Conservation (phyloP, 2,888 invertebrate genomes). For the Polymixis flavicincta region DNA sequence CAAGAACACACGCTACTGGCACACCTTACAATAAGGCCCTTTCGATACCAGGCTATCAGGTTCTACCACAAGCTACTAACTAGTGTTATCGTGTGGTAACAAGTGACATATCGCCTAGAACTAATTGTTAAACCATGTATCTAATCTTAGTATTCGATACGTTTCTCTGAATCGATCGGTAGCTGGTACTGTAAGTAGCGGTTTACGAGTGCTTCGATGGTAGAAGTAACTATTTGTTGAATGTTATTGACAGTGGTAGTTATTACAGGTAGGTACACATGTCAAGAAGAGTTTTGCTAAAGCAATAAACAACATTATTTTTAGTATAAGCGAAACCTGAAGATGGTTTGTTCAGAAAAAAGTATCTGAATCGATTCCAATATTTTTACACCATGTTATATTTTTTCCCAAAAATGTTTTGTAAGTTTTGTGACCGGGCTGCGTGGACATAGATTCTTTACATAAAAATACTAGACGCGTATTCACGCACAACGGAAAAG, state of each 20-base stretch:
- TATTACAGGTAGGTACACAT: no score
- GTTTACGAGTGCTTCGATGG: background rate
- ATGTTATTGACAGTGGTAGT: background rate
- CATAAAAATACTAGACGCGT: no score
- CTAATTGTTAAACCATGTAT: conserved; percentile 44
- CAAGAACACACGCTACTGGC: conserved; percentile 29
- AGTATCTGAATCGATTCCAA: no score
- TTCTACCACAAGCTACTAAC: conserved; percentile 62
- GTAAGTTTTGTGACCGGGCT: no score
- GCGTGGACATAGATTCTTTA: no score
- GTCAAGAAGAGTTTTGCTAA: background rate
- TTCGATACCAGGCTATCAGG: conserved; percentile 44
- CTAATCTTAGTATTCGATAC: conserved; percentile 38
- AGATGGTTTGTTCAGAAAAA: no score
- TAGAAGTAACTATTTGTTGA: background rate
- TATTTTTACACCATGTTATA: no score
- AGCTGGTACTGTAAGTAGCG: background rate
- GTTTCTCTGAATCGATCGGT: conserved; percentile 33
- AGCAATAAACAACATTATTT: no score
- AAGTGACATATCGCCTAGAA: conserved; percentile 40
- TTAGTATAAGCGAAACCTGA: no score
- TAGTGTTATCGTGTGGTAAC: conserved; percentile 54
- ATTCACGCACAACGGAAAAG: no score
- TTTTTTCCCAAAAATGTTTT: no score
- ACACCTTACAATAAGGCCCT: conserved; percentile 34